phyloP scores from a whole-genome alignment of 2,888 invertebrate genomes.

The Pomacea canaliculata region DNA sequence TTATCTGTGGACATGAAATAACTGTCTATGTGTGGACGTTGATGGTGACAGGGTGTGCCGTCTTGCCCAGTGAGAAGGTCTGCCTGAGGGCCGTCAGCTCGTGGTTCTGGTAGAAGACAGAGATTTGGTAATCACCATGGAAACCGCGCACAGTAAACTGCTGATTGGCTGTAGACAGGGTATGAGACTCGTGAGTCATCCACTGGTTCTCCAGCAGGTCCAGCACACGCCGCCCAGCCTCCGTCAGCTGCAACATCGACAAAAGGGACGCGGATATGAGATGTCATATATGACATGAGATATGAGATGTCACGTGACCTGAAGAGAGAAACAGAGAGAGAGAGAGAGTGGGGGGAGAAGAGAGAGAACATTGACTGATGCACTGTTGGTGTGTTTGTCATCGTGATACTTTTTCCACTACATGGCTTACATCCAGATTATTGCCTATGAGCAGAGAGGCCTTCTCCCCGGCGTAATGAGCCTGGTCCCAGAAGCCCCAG shows the following conservation, averaged over 20 bases:
- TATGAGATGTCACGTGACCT: no score
- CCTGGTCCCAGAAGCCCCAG: constrained; percentile 4
- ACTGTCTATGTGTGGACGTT: not conserved
- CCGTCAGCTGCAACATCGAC: constrained; percentile 14
- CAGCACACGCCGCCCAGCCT: constrained; percentile 24
- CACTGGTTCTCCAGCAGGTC: constrained; percentile 29
- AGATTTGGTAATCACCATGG: constrained; percentile 38
- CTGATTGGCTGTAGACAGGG: constrained; percentile 9
- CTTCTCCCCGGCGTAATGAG: constrained; percentile 8
- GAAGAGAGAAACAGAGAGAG: no score
- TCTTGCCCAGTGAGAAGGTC: constrained; percentile 27
- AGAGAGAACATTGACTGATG: no score
- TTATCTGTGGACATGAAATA: no score
- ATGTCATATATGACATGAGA: no score
- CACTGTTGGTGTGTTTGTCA: no score
- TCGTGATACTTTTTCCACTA: no score
- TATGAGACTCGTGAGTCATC: constrained; percentile 29
- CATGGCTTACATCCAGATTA: constrained; percentile 16
- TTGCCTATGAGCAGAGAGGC: constrained; percentile 28
- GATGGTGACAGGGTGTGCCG: constrained; percentile 16
- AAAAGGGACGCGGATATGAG: no score
- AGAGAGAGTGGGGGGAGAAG: no score
- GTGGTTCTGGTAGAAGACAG: constrained; percentile 34
- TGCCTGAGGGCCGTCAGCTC: constrained; percentile 18
- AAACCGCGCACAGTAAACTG: constrained; percentile 30